phyloP scores from a whole-genome alignment of 2,797 vertebrate genomes.

The Brotogeris chrysoptera region DNA sequence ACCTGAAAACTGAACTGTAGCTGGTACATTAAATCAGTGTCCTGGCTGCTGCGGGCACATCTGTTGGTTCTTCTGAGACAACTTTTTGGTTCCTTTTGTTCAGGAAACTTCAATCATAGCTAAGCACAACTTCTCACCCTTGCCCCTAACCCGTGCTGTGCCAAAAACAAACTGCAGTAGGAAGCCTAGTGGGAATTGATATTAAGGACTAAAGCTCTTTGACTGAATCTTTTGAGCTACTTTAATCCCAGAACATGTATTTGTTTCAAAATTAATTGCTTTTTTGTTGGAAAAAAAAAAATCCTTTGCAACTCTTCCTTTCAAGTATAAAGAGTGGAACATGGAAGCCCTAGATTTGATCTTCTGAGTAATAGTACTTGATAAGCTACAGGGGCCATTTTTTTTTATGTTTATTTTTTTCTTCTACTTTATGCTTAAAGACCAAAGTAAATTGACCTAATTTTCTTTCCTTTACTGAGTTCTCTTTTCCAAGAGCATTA shows the following conservation, averaged over 20 bases:
- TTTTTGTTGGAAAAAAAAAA: not conserved
- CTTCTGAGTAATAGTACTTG: not conserved
- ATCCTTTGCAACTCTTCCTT: not conserved
- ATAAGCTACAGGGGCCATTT: not conserved
- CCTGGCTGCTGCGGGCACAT: not conserved
- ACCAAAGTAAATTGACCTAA: not conserved
- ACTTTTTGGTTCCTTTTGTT: not conserved
- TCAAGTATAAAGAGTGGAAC: not conserved
- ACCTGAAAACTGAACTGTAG: not conserved
- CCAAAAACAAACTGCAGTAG: not conserved
- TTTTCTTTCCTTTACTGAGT: not conserved
- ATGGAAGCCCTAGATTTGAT: not conserved
- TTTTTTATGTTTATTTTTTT: not conserved
- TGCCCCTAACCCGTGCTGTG: not conserved
- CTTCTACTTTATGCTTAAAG: not conserved
- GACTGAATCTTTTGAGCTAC: not conserved
- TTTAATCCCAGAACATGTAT: accelerated
- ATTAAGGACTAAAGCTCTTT: not conserved
- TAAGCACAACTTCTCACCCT: not conserved
- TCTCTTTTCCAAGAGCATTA: not conserved
- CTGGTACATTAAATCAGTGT: not conserved
- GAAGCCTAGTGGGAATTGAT: not conserved
- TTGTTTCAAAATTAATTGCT: not conserved
- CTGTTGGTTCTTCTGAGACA: not conserved
- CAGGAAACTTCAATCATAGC: not conserved